Base-by-base conservation (phyloP, 1,140 invertebrate genomes). In the Aphelenchoides fujianensis region DNA sequence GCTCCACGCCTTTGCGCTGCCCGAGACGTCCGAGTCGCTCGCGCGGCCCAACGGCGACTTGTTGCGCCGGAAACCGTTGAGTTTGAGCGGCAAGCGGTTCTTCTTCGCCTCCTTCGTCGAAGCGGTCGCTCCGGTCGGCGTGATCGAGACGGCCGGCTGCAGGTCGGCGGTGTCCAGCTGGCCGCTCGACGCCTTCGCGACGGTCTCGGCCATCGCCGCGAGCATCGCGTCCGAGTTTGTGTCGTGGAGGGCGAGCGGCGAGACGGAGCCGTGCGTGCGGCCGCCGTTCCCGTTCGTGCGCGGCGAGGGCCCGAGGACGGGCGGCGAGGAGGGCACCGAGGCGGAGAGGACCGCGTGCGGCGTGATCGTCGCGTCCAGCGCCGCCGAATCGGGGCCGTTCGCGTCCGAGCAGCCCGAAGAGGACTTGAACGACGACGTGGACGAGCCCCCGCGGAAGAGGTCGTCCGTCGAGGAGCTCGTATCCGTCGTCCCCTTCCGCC, bases 371-470 rank as follows among this genome's bases (percentile, higher is more conserved):
- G n/a, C n/a, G n/a, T n/a, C n/a, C n/a, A n/a, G n/a, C n/a, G n/a
- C n/a, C n/a, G n/a, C n/a, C n/a, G n/a, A 16, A 27, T 70, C 30
- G 31, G 16, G 28, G n/a, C 34, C 28, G 12, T 28, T 12, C 36
- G n/a, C 30, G 23, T 54, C 35, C 34, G 37, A 75, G 35, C 52
- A 27, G 73, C 72, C 37, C n/a, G 12, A 36, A 16, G 48, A 75
- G 3, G 41, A 23, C 12, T 12, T 48, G 41, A 48, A 48, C 12
- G 41, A 48, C 23, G 12, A 48, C n/a, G 28, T 2, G 57, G n/a
- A 61, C 16, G 16, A 2, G 3, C 28, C 27, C 2, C 16, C 16
- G 57, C 28, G 16, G 64, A 34, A 32, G 72, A 12, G 27, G 52
- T 73, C 19, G 36, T 73, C 31, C 19, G 19, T 67, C 28, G 30